Evolutionary conservation across 2,113 vertebrate genomes (phyloP), one percentile per base, ranked within the genome.

Genomic region (Ctenomys sociabilis): DNA sequence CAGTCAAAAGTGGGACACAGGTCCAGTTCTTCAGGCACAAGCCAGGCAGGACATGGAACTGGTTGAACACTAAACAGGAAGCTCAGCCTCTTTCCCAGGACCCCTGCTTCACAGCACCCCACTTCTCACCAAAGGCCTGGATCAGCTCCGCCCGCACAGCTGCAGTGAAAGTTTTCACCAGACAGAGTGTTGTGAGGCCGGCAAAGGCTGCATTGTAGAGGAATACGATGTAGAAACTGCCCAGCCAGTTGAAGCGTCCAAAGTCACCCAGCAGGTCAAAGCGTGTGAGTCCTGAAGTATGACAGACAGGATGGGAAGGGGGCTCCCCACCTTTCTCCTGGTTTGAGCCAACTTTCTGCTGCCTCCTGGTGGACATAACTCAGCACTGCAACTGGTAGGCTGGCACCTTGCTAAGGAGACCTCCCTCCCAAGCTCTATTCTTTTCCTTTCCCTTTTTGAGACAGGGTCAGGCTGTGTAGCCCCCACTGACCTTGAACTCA

Each of bases 181-280:
- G 98, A 92, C 99, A 99, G 43, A 99, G 99, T 0, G 99, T 99
- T 86, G 99, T 99, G 93, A 99, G 99, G 30, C 98, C 99, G 0
- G 99, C 99, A 22, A 99, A 99, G 97, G 99, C 96, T 98, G 99
- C 99, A 95, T 99, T 99, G 98, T 99, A 99, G 32, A 99, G 98
- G 97, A 99, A 99, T 77, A 99, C 98, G 0, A 99, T 98, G 98
- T 99, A 99, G 98, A 99, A 99, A 97, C 99, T 99, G 63, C 99
- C 99, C 72, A 99, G 97, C 99, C 99, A 99, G 98, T 99, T 99
- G 96, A 99, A 99, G 28, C 99, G 99, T 63, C 99, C 99, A 78
- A 99, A 99, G 96, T 99, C 99, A 80, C 99, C 99, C 97, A 99
- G 98, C 32, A 99, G 98, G 96, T 99, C 99, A 35, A 99, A 99